Base-by-base conservation (phyloP, 2,113 vertebrate genomes). In the Notiomystis cincta region DNA sequence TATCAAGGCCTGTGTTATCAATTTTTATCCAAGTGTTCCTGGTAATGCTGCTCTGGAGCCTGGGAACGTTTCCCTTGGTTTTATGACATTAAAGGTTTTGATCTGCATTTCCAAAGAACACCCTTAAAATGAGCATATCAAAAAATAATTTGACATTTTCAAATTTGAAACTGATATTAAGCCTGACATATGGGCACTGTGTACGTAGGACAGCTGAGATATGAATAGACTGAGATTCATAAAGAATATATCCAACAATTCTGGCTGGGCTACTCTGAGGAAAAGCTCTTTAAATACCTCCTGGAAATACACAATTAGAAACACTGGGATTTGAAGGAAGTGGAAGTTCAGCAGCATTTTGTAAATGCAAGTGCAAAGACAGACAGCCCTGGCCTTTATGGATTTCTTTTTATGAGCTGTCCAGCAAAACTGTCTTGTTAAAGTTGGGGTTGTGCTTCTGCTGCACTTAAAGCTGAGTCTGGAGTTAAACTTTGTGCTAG, bases 101-200 rank as follows among this genome's bases (percentile, higher is more conserved):
- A 80, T n/a, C 62, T 73, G 27, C 21, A 9, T 78, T 87, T 87
- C 87, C 62, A 89, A 81, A 88, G 50, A 88, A 23, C 30, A 57
- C 30, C 38, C 76, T 90, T 79, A 69, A 84, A 76, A 45, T 9
- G 37, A 88, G 69, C 9, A 3, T 11, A 87, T 71, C 15, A 64
- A 58, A 58, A 93, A 94, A 82, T 54, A 93, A 89, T 80, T 56
- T 82, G 70, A 71, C 71, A 84, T 90, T 95, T 96, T 91, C 79
- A 27, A 50, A 31, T 19, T 33, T 48, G 61, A 65, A 91, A 57
- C 53, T 66, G 61, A 6, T 87, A 76, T 75, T 72, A 82, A 89
- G 37, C 23, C 2, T 66, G 96, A 56, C 64, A 67, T 54, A 78
- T 82, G 82, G 82, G 58, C 56, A n/a, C n/a, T 15, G 5, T 64